phyloP scores from a whole-genome alignment of 2,113 vertebrate species.

The Atractosteus spatula region DNA sequence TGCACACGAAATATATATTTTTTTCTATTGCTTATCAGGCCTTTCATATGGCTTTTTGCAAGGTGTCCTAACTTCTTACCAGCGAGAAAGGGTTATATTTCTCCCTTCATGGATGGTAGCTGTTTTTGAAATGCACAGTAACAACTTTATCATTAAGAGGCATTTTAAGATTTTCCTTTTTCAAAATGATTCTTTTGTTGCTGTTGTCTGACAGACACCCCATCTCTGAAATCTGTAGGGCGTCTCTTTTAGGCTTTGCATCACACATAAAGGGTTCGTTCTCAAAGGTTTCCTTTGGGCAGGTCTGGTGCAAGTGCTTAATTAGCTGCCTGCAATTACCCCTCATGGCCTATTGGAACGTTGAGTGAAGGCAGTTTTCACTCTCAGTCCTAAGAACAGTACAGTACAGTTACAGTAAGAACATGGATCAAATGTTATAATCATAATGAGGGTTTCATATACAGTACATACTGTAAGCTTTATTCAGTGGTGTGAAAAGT shows the following conservation, averaged over 20 bases:
- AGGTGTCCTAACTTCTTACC: background rate
- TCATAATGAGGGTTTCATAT: too few species aligned
- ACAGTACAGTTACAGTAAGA: too few species aligned
- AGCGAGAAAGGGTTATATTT: background rate
- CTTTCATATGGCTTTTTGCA: background rate
- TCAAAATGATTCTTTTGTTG: background rate
- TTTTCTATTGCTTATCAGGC: background rate
- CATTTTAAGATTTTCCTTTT: background rate
- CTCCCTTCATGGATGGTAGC: background rate
- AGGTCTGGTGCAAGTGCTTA: too few species aligned
- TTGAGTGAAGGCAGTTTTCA: too few species aligned
- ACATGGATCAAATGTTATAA: too few species aligned
- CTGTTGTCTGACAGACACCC: background rate
- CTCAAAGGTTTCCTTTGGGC: background rate
- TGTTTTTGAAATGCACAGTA: background rate
- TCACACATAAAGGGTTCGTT: background rate
- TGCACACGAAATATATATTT: too few species aligned
- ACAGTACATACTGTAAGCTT: too few species aligned
- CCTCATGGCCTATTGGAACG: too few species aligned
- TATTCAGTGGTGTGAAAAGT: too few species aligned
- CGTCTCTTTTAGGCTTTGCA: background rate
- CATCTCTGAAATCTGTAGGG: background rate
- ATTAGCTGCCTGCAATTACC: too few species aligned
- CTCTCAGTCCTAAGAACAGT: too few species aligned
- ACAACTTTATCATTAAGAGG: background rate